phyloP scores from a whole-genome alignment of 2,113 vertebrate species.

The Neofelis nebulosa region DNA sequence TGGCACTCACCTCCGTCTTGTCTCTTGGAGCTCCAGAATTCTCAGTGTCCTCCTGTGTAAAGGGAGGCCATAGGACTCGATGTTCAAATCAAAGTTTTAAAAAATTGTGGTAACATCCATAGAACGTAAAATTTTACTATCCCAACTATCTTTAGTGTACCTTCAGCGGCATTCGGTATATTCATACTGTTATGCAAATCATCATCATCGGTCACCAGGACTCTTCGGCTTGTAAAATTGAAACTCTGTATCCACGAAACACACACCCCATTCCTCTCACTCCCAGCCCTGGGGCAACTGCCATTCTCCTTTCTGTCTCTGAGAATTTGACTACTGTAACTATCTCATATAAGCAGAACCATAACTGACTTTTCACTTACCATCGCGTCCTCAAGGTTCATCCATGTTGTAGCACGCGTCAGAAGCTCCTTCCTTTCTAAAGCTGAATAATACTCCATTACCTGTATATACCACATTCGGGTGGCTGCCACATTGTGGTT shows the following conservation, averaged over 20 bases:
- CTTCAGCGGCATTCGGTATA: not conserved
- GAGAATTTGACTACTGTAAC: not conserved
- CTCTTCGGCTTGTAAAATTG: too few species aligned
- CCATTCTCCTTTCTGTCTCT: not conserved
- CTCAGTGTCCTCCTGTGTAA: not conserved
- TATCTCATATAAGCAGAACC: not conserved
- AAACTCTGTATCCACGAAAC: too few species aligned
- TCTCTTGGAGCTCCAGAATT: not conserved
- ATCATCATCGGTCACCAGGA: too few species aligned
- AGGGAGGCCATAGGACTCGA: not conserved
- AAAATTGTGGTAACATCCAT: not conserved
- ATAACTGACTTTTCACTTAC: not conserved
- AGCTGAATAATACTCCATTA: not conserved
- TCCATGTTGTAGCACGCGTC: not conserved
- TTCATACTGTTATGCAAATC: too few species aligned
- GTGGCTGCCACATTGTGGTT: not conserved
- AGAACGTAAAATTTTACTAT: not conserved
- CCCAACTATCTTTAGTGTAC: not conserved
- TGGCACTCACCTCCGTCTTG: not conserved
- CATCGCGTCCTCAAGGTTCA: not conserved
- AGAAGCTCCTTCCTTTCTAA: not conserved
- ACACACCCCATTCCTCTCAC: not conserved
- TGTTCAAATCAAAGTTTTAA: not conserved
- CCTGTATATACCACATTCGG: not conserved
- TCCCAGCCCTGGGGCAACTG: not conserved